Evolutionary conservation across 2,888 invertebrate genomes (phyloP).

Genomic region (Crioceris asparagi): DNA sequence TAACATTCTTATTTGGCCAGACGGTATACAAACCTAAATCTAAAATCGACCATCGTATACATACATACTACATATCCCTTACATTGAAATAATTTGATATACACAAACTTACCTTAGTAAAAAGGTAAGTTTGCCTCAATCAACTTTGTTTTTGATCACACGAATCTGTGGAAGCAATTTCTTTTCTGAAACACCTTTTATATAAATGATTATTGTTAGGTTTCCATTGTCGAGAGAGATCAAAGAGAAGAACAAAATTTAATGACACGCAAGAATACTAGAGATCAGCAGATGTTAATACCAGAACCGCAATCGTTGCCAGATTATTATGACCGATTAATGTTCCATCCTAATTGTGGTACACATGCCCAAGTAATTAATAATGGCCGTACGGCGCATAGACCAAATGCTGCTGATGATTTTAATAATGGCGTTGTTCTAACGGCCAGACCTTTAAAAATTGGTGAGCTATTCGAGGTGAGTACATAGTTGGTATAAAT

Average conservation of each 20-base stretch:
- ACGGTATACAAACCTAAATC: no score
- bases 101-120: no score
- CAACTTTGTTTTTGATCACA: no score
- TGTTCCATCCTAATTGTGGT: conserved; percentile 87
- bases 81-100: no score
- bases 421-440: conserved; percentile 92
- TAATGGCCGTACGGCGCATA: conserved; percentile 79
- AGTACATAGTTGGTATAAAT: no score
- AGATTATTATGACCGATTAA: conserved; percentile 55
- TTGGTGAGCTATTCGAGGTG: conserved; percentile 89
- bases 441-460: conserved; percentile 71
- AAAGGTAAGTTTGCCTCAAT: no score
- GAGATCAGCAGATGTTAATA: conserved; percentile 37
- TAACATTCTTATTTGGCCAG: no score
- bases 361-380: conserved; percentile 87
- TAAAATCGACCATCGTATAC: no score
- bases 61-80: no score
- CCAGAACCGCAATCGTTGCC: conserved; percentile 41
- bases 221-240: conserved; percentile 77
- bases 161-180: no score
- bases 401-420: conserved; percentile 87
- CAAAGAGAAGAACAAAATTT: conserved; percentile 68
- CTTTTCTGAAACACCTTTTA: no score
- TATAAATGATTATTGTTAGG: conserved; percentile 34
- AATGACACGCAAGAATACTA: conserved; percentile 54